These are phyloP conservation scores for Argentina silus DNA, from an alignment of 2,797 vertebrate species.

Conservation along the genomic window DNA sequence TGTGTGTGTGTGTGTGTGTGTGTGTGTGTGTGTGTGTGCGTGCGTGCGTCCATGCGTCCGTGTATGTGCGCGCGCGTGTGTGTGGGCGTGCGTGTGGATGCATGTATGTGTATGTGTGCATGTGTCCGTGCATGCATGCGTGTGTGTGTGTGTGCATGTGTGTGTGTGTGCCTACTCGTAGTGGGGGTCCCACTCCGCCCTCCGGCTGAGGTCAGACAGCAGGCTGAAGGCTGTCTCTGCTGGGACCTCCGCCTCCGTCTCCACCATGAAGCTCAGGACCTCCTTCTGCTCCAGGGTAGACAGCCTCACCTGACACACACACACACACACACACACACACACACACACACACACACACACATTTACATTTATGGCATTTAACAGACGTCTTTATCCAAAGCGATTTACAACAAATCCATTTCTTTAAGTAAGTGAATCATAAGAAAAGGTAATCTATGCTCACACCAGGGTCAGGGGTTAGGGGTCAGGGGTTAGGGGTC, in stretches of 20 bases:
- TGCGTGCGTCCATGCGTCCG: not conserved
- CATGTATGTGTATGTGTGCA: too few relatives aligned
- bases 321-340: not conserved
- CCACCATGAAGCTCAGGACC: conserved; percentile 85
- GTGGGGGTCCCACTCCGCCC: conserved; percentile 86
- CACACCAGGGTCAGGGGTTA: too few relatives aligned
- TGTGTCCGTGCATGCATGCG: too few relatives aligned
- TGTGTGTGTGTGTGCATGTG: conserved; percentile 8
- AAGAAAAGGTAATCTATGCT: too few relatives aligned
- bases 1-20: conserved; percentile 6
- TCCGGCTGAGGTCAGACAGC: conserved; percentile 84
- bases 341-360: too few relatives aligned
- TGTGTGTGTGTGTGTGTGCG: not conserved
- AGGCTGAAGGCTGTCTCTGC: conserved; percentile 81
- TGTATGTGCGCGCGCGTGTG: too few relatives aligned
- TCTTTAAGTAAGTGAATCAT: too few relatives aligned
- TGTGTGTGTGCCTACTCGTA: conserved; percentile 66
- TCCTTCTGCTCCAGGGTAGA: conserved; percentile 89
- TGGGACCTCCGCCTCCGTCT: conserved; percentile 76
- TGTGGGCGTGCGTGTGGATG: too few relatives aligned
- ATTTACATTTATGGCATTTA: too few relatives aligned
- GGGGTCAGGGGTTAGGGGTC: too few relatives aligned
- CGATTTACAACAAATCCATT: too few relatives aligned
- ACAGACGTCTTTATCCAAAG: too few relatives aligned
- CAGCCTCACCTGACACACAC: conserved; percentile 79